Evolutionary conservation across 1,140 invertebrate genomes (phyloP), one percentile per base, ranked within the genome.

Genomic region (Drepana arcuata): DNA sequence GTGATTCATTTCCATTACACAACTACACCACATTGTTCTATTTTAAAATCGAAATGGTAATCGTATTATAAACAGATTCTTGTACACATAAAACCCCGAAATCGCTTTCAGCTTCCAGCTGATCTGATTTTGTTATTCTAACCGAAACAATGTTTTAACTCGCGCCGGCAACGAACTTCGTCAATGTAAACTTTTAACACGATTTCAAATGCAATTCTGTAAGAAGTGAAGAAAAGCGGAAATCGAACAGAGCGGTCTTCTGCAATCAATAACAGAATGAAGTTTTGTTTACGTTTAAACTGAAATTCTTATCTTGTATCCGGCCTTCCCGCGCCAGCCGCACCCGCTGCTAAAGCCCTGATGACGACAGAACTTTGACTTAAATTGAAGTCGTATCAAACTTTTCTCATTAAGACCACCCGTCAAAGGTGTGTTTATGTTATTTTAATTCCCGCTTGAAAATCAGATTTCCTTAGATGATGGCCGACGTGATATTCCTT

Each of bases 351-450:
- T 64, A 69, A 73, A 57, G 65, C 64, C 67, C 56, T 60, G 68
- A 46, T 68, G 70, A 75, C 73, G 68, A 75, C 62, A 79, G 68
- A 82, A 78, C 58, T 82, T 77, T 59, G 48, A 68, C 60, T 79
- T 62, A 72, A 79, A 75, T 70, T 63, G 60, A 73, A 77, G 72
- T 74, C 65, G 65, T 55, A 73, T 73, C 59, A 62, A 82, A 79
- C 62, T 82, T 79, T 79, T 79, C 74, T 82, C 74, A 78, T 82
- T 77, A 79, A 79, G 59, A 62, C 45, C 61, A 71, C 58, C 65
- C 67, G 50, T 75, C 68, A 75, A 75, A 79, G 71, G 69, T 77
- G 64, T 75, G 64, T 71, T 69, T 74, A 77, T 67, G 57, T 74
- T 70, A 77, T 78, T 74, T 74, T 70, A 70, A 72, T 64, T 53